Evolutionary conservation across 2,797 vertebrate genomes (phyloP).

Genomic region (Phrynocephalus guinanensis): DNA sequence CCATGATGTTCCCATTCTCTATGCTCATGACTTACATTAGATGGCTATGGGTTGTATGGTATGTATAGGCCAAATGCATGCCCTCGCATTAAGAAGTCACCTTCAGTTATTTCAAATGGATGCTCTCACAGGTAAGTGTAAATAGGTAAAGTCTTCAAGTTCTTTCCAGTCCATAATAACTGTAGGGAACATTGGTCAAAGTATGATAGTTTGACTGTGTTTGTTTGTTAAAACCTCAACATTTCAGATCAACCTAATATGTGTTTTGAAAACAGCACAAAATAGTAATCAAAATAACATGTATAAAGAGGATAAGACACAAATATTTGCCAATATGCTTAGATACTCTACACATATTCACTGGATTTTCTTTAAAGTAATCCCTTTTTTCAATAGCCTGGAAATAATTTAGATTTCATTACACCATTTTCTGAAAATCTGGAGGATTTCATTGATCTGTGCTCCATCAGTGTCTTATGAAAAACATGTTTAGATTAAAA

Average conservation of each 20-base stretch:
- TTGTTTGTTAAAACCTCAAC: neutral
- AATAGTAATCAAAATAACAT: conserved; percentile 3
- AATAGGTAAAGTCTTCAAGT: neutral
- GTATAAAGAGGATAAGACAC: neutral
- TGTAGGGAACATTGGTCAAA: neutral
- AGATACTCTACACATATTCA: conserved; percentile 4
- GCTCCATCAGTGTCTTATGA: conserved; percentile 37
- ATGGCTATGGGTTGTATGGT: neutral
- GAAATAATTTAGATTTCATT: conserved; percentile 31
- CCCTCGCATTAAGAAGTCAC: neutral
- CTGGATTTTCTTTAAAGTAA: conserved; percentile 30
- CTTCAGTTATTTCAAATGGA: neutral
- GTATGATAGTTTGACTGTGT: neutral
- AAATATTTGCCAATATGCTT: conserved; percentile 9
- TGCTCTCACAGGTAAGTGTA: neutral
- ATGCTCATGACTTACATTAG: neutral
- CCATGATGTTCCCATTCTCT: neutral
- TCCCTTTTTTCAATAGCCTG: conserved; percentile 27
- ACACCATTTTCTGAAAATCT: conserved; percentile 45
- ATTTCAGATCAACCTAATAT: neutral
- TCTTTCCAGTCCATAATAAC: neutral
- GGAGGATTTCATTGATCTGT: conserved; percentile 34
- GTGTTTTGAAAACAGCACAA: neutral
- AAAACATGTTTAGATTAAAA: conserved; percentile 44
- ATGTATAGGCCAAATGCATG: neutral